phyloP scores from a whole-genome alignment of 2,113 vertebrate genomes.

The Larimichthys polyactis region DNA sequence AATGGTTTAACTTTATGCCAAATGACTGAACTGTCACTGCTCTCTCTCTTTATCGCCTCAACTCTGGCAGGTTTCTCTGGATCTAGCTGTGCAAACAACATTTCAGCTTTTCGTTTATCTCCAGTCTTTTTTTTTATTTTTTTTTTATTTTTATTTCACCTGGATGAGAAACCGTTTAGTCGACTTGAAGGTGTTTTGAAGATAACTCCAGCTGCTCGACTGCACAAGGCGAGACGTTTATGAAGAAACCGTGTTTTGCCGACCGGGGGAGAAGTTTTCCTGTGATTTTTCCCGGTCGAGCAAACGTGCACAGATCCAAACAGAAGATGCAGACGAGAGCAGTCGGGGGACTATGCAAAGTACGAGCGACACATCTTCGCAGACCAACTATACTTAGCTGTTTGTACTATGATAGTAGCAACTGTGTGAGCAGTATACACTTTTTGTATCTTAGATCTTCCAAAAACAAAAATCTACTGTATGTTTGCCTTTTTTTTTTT shows the following conservation, averaged over 20 bases:
- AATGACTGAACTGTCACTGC: slow-evolving; percentile 68
- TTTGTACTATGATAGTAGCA: slow-evolving; percentile 71
- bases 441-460: slow-evolving; percentile 75
- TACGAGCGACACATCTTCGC: slow-evolving; percentile 52
- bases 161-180: not conserved
- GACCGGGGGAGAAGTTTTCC: slow-evolving; percentile 31
- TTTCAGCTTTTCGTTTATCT: slow-evolving; percentile 40
- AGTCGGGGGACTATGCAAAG: slow-evolving; percentile 73
- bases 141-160: not conserved
- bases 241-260: slow-evolving; percentile 61
- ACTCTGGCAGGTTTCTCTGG: not conserved
- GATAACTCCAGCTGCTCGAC: slow-evolving; percentile 32
- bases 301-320: slow-evolving; percentile 44
- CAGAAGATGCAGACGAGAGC: slow-evolving; percentile 16
- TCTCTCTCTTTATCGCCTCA: slow-evolving; percentile 2
- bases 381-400: slow-evolving; percentile 53
- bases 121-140: not conserved
- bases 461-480: slow-evolving; percentile 61
- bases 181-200: slow-evolving; percentile 35
- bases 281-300: slow-evolving; percentile 2
- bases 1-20: slow-evolving; percentile 70
- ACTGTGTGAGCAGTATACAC: slow-evolving; percentile 64
- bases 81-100: slow-evolving; percentile 11
- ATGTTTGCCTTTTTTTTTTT: slow-evolving; percentile 34
- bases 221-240: slow-evolving; percentile 29